These are phyloP conservation scores for Tortrix viridana DNA, from an alignment of 2,888 invertebrate species.

Conservation along the genomic window DNA sequence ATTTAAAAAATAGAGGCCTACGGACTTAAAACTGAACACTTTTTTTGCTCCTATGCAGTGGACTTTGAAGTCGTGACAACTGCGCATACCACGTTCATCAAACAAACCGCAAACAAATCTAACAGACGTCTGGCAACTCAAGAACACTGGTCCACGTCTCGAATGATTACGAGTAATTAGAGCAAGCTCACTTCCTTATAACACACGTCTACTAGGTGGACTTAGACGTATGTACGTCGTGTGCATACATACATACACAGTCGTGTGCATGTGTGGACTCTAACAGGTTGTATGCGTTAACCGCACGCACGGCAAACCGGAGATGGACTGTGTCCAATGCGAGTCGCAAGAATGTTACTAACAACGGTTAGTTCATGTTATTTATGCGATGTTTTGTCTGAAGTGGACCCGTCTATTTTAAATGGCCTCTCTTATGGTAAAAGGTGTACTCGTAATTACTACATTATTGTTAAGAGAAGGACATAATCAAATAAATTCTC, in stretches of 20 bases:
- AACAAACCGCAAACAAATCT: constrained; percentile 24
- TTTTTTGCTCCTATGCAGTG: background rate
- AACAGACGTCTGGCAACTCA: constrained; percentile 20
- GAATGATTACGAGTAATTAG: constrained; percentile 32
- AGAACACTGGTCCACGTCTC: constrained; percentile 28
- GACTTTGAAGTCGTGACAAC: constrained; percentile 7
- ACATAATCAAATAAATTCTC: no score
- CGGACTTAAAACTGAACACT: background rate
- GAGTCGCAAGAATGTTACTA: constrained; percentile 22
- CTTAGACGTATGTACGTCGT: background rate
- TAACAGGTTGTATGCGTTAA: constrained; percentile 32
- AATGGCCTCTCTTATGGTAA: no score
- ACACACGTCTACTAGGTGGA: background rate
- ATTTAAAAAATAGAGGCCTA: background rate
- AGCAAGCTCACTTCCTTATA: constrained; percentile 30
- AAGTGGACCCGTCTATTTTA: no score
- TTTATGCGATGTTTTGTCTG: no score
- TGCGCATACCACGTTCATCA: constrained; percentile 14
- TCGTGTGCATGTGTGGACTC: background rate
- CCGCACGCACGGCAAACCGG: constrained; percentile 33
- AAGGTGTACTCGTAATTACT: no score
- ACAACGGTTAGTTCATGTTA: constrained; percentile 25
- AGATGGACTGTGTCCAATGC: constrained; percentile 31
- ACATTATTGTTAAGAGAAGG: no score
- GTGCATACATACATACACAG: no score